Evolutionary conservation across 2,888 invertebrate species (phyloP).

Genomic region (Fissipunctia ypsillon): DNA sequence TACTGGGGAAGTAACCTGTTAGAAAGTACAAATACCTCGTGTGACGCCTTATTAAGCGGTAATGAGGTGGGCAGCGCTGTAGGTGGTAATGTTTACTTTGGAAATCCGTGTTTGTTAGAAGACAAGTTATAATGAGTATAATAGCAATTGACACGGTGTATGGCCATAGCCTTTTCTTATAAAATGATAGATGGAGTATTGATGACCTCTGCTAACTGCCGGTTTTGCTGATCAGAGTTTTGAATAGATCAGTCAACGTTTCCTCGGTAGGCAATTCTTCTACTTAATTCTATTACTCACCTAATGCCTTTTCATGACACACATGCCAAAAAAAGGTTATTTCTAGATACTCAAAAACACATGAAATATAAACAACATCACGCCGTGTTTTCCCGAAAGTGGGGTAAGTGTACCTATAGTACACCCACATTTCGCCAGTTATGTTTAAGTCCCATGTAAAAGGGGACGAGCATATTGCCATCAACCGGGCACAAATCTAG

Average conservation of each 20-base stretch:
- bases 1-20: conserved; percentile 43
- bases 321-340: background rate
- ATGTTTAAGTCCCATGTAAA: too few species aligned
- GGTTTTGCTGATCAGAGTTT: background rate
- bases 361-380: too few species aligned
- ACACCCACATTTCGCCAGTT: too few species aligned
- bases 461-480: too few species aligned
- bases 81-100: conserved; percentile 13
- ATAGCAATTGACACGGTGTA: background rate
- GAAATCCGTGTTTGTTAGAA: background rate
- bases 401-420: too few species aligned
- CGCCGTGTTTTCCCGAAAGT: too few species aligned
- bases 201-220: background rate
- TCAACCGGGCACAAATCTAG: too few species aligned
- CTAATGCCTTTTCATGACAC: background rate
- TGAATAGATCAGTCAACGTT: background rate
- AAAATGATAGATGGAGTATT: background rate
- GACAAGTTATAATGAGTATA: background rate
- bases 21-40: conserved; percentile 53
- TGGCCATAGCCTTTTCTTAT: background rate
- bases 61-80: conserved; percentile 29
- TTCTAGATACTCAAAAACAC: background rate
- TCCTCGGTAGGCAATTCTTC: background rate
- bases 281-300: background rate
- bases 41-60: conserved; percentile 43